These are phyloP conservation scores for Tupiocoris notatus DNA, from an alignment of 2,888 invertebrate species.

Conservation along the genomic window DNA sequence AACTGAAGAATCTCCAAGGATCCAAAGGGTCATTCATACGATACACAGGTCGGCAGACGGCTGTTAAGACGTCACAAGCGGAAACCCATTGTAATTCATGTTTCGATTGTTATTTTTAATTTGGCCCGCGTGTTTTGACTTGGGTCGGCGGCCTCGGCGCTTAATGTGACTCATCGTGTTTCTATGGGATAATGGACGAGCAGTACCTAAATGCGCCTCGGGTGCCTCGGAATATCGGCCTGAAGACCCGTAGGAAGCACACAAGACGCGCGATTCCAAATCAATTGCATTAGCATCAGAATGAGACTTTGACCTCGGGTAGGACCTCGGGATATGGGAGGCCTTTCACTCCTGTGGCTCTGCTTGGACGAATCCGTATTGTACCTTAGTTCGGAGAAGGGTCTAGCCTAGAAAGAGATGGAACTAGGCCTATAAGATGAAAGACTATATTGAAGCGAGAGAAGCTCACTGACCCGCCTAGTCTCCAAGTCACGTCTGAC, in stretches of 20 bases:
- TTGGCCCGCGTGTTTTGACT: not conserved
- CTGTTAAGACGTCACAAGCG: too few relatives aligned
- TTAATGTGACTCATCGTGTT: not conserved
- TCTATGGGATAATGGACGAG: slow-evolving; percentile 6
- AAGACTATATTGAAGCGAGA: too few relatives aligned
- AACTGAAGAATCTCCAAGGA: too few relatives aligned
- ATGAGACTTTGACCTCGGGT: slow-evolving; percentile 33
- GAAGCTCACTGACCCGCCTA: not conserved
- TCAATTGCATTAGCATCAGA: slow-evolving; percentile 41
- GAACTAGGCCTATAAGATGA: not conserved
- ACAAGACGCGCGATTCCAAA: slow-evolving; percentile 38
- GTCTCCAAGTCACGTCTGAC: slow-evolving; percentile 28
- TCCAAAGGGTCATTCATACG: too few relatives aligned
- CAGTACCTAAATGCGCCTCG: slow-evolving; percentile 14
- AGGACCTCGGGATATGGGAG: not conserved
- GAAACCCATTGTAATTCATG: not conserved
- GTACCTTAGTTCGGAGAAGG: slow-evolving; percentile 23
- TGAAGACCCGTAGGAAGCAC: not conserved
- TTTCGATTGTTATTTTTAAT: not conserved
- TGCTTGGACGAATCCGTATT: slow-evolving; percentile 22
- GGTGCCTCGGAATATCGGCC: not conserved
- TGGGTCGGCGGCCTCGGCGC: not conserved
- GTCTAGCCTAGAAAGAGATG: not conserved
- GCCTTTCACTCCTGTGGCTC: slow-evolving; percentile 36
- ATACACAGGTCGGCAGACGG: too few relatives aligned